Percentiles rank a stretch among this genome's conserved stretches.
phyloP scores from a whole-genome alignment of 2,113 vertebrate genomes.

The Strix aluco region DNA sequence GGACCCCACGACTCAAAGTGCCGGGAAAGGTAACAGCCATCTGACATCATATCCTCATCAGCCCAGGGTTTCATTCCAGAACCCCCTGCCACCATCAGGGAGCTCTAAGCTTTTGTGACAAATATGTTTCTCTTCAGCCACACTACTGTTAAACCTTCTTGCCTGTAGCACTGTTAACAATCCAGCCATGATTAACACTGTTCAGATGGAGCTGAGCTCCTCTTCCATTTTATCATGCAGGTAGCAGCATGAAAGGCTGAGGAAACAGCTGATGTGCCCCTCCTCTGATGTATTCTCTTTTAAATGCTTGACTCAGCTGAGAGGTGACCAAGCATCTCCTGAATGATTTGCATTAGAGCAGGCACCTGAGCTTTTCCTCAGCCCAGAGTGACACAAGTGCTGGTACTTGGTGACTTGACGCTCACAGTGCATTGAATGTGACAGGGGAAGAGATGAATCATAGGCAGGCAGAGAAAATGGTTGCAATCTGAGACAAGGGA shows the following conservation, averaged over 20 bases:
- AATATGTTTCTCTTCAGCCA: neutral
- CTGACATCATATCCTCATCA: neutral
- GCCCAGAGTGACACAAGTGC: neutral
- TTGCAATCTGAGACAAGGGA: neutral
- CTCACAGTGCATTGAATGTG: neutral
- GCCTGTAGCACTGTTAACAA: slow-evolving; percentile 18
- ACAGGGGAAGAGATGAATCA: neutral
- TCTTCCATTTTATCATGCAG: slow-evolving; percentile 2
- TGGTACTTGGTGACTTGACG: neutral
- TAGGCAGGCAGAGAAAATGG: neutral
- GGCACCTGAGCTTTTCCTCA: neutral
- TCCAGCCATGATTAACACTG: slow-evolving; percentile 1
- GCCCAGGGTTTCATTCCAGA: neutral
- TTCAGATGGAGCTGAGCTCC: slow-evolving; percentile 13
- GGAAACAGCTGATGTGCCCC: slow-evolving; percentile 20
- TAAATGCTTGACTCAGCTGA: slow-evolving; percentile 34
- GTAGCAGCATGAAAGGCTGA: slow-evolving; percentile 11
- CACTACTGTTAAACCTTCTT: neutral
- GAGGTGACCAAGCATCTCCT: slow-evolving; percentile 7
- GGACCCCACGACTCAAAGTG: neutral
- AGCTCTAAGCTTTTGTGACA: neutral
- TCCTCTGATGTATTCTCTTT: neutral
- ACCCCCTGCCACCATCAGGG: neutral
- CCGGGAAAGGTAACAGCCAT: neutral
- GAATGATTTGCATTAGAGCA: neutral